Percentiles rank a stretch among this genome's conserved stretches.
phyloP scores from a whole-genome alignment of 1,140 invertebrate genomes.

The Lysiphlebus fabarum region DNA sequence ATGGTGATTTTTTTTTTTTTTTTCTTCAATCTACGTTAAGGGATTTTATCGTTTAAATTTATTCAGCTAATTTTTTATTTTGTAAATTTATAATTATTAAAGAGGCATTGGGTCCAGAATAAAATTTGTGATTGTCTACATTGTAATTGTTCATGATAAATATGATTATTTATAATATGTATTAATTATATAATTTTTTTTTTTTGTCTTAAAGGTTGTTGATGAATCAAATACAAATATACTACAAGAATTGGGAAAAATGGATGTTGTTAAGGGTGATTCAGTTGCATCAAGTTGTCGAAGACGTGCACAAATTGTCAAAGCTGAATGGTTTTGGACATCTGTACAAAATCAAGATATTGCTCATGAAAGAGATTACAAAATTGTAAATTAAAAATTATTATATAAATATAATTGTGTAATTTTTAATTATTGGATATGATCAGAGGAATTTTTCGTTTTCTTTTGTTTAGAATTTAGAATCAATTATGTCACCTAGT shows the following conservation, averaged over 20 bases:
- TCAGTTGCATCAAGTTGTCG: too few species aligned
- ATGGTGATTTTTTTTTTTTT: constrained; percentile 37
- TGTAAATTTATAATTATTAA: background rate
- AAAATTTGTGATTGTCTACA: background rate
- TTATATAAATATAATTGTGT: constrained; percentile 17
- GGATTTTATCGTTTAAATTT: too few species aligned
- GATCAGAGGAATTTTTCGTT: constrained; percentile 1
- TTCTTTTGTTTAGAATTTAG: constrained; percentile 57
- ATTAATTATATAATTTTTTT: background rate
- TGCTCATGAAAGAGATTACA: constrained; percentile 84
- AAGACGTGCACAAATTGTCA: constrained; percentile 68
- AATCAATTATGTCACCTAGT: constrained; percentile 57
- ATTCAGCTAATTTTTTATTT: background rate
- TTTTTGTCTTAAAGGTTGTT: constrained; percentile 63
- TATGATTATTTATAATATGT: background rate
- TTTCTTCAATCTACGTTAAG: background rate
- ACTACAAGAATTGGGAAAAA: constrained; percentile 62
- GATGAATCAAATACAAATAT: constrained; percentile 71
- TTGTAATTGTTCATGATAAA: background rate
- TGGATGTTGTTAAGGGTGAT: constrained; percentile 11
- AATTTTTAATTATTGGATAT: constrained; percentile 12
- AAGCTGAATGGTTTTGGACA: constrained; percentile 96
- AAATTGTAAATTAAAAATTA: constrained; percentile 61
- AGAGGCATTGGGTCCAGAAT: background rate
- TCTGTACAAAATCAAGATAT: constrained; percentile 93